A percentile compares a stretch with the other conserved stretches of the same genome.
phyloP scores from a whole-genome alignment of 2,797 vertebrate genomes.

The Platalea minor region DNA sequence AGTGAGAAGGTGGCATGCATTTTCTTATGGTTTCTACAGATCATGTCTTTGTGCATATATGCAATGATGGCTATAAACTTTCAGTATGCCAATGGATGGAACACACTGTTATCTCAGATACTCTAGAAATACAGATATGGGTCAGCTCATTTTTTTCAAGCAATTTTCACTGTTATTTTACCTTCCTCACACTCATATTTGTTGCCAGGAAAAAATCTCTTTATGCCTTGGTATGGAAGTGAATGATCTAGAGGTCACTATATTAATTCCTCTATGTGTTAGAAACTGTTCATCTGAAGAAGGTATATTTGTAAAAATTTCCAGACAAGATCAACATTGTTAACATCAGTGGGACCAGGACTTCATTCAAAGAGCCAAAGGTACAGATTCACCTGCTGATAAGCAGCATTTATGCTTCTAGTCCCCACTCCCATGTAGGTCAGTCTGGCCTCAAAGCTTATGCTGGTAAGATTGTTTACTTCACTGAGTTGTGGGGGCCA shows the following conservation, averaged over 20 bases:
- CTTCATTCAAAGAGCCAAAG: neutral
- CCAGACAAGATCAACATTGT: neutral
- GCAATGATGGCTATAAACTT: neutral
- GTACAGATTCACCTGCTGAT: neutral
- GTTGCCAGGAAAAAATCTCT: neutral
- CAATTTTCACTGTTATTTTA: neutral
- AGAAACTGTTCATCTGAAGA: neutral
- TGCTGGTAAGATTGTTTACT: accelerated
- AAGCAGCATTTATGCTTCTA: neutral
- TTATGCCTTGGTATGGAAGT: neutral
- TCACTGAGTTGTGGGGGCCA: neutral
- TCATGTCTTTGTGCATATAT: neutral
- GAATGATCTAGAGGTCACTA: neutral
- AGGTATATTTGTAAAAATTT: neutral
- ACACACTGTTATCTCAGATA: neutral
- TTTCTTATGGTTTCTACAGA: neutral
- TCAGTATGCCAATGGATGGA: neutral
- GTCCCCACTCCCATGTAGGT: neutral
- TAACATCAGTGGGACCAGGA: neutral
- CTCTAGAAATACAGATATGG: neutral
- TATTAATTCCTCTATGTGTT: neutral
- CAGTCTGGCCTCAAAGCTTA: neutral
- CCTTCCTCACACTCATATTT: neutral
- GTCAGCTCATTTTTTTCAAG: neutral
- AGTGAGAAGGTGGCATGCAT: accelerated